Evolutionary conservation across 2,113 vertebrate species (phyloP).

Genomic region (Phrynocephalus versicolor): DNA sequence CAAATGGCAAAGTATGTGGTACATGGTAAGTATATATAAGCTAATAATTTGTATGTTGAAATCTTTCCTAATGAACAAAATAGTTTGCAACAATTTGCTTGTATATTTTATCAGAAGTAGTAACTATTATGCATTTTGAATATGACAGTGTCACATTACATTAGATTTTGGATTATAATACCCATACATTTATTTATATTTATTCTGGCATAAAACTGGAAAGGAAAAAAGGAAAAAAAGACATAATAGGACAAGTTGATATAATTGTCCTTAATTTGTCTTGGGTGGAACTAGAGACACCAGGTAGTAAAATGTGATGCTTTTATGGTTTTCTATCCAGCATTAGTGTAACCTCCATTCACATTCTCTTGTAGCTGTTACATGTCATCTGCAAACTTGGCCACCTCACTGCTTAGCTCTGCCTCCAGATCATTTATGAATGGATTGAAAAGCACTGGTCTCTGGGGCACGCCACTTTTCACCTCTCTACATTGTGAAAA

Average conservation of each 20-base stretch:
- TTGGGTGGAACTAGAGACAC: background rate
- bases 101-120: slow-evolving; percentile 11
- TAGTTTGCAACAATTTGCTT: background rate
- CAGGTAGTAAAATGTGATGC: background rate
- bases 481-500: too few relatives aligned
- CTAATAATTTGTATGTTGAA: background rate
- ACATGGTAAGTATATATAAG: slow-evolving; percentile 88
- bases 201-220: background rate
- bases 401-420: too few relatives aligned
- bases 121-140: background rate
- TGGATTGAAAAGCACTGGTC: too few relatives aligned
- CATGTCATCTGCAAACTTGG: too few relatives aligned
- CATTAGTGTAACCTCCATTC: background rate
- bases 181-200: background rate
- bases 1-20: slow-evolving; percentile 99
- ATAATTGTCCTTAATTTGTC: background rate
- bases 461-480: too few relatives aligned
- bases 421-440: too few relatives aligned
- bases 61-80: background rate
- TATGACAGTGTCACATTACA: background rate
- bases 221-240: too few relatives aligned
- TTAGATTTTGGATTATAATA: background rate
- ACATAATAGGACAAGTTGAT: background rate
- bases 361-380: rapidly evolving
- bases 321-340: background rate